phyloP scores from a whole-genome alignment of 2,888 invertebrate genomes.

The Drosophila atripex region DNA sequence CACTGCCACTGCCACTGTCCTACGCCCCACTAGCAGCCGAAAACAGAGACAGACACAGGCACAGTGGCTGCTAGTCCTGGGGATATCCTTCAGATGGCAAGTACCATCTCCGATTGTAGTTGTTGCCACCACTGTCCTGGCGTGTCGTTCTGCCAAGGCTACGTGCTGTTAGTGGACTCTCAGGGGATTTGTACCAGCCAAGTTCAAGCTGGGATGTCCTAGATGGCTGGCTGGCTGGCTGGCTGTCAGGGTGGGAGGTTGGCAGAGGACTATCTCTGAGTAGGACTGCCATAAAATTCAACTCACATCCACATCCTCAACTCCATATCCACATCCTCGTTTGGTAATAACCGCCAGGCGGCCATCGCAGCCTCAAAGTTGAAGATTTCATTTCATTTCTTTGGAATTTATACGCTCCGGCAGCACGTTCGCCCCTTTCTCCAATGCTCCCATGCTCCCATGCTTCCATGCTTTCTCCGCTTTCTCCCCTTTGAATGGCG shows the following conservation, averaged over 20 bases:
- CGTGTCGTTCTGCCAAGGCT: conserved; percentile 41
- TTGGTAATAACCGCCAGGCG: conserved; percentile 70
- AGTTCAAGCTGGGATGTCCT: conserved; percentile 49
- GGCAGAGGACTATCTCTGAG: conserved; percentile 61
- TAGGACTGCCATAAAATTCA: conserved; percentile 75
- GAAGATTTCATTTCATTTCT: conserved; percentile 43
- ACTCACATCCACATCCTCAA: conserved; percentile 51
- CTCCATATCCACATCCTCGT: conserved; percentile 5
- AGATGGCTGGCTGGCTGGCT: conserved; percentile 8
- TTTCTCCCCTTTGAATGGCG: conserved; percentile 14
- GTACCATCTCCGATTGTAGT: too few relatives aligned
- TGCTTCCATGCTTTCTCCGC: not conserved
- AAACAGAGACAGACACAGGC: too few relatives aligned
- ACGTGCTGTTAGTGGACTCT: conserved; percentile 69
- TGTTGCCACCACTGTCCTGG: conserved; percentile 22
- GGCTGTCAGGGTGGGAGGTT: not conserved
- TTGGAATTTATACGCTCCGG: conserved; percentile 31
- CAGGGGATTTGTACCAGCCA: conserved; percentile 71
- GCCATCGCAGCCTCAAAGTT: conserved; percentile 59
- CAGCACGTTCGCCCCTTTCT: conserved; percentile 15
- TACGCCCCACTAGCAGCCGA: not conserved
- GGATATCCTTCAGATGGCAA: too few relatives aligned
- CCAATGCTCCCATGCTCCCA: not conserved
- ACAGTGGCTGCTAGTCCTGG: conserved; percentile 10
- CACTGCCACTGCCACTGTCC: conserved; percentile 7